Base-by-base conservation (phyloP, 1,140 invertebrate species). In the Asbolus verrucosus region DNA sequence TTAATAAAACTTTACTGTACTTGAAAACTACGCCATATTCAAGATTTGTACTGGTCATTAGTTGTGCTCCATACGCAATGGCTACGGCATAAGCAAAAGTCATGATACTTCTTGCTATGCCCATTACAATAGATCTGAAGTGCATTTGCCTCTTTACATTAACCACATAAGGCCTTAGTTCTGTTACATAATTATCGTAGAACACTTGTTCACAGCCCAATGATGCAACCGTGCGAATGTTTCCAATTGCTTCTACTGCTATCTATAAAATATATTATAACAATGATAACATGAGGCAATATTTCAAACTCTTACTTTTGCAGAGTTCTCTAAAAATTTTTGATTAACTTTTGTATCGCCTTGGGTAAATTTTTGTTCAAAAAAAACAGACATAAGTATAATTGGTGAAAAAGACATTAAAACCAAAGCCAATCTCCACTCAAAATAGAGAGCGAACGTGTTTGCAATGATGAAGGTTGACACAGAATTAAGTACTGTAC, bases 401-500 rank as follows among this genome's bases (percentile, higher is more conserved):
- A 96, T 75, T 0, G 94, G 94, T 14, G 93, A 85, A 69, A 93
- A 92, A 1, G 88, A 86, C 0, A 92, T 79, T 0, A 91, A 88
- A 0, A 95, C 87, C 0, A 94, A 76, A 0, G 93, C 91, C 76
- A 96, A 83, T 76, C 93, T 91, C 90, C 92, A 94, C 36, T 92
- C 89, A 78, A 88, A 94, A 63, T 86, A 88, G 76, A 96, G 84
- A 1, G 92, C 88, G 16, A 96, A 81, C 0, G 87, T 79, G 59
- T 92, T 85, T 1, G 91, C 89, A 4, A 92, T 82, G 0, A 87
- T 79, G 0, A 96, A 78, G 0, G 92, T 94, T 11, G 91, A 88
- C 0, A 91, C 71, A 0, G 91, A 88, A 77, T 95, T 93, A 6
- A 95, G 79, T 19, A 94, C 87, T 0, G 89, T 85, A 0, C 92